These are phyloP conservation scores for Hippotragus niger DNA, from an alignment of 2,113 vertebrate species.

Conservation along the genomic window DNA sequence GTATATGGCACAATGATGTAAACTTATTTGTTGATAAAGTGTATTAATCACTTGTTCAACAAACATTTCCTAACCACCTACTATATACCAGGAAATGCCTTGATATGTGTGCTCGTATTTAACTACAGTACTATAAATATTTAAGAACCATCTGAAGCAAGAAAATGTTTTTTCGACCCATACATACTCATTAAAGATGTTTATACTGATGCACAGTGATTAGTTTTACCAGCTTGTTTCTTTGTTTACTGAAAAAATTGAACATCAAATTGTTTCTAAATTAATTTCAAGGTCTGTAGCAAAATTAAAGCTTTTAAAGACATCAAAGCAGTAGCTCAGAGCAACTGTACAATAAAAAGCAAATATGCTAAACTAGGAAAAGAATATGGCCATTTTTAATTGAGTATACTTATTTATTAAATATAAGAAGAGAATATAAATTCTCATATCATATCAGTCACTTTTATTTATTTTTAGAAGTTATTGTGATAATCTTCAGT, in stretches of 20 bases:
- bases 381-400: conserved; percentile 37
- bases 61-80: conserved; percentile 41
- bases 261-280: conserved; percentile 45
- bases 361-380: conserved; percentile 19
- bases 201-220: not conserved
- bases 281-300: conserved; percentile 54
- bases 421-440: not conserved
- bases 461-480: conserved; percentile 33
- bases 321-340: conserved; percentile 37
- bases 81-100: not conserved
- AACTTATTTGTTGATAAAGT: not conserved
- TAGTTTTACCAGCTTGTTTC: conserved; percentile 47
- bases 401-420: conserved; percentile 2
- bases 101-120: not conserved
- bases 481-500: not conserved
- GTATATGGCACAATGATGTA: not conserved
- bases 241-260: conserved; percentile 42
- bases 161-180: conserved; percentile 11
- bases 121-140: conserved; percentile 39
- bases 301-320: conserved; percentile 48
- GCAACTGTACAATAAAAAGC: conserved; percentile 28
- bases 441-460: not conserved
- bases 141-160: conserved; percentile 49
- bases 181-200: conserved; percentile 6
- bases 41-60: conserved; percentile 2